phyloP scores from a whole-genome alignment of 2,797 vertebrate species.

The Emydoidea blandingii region DNA sequence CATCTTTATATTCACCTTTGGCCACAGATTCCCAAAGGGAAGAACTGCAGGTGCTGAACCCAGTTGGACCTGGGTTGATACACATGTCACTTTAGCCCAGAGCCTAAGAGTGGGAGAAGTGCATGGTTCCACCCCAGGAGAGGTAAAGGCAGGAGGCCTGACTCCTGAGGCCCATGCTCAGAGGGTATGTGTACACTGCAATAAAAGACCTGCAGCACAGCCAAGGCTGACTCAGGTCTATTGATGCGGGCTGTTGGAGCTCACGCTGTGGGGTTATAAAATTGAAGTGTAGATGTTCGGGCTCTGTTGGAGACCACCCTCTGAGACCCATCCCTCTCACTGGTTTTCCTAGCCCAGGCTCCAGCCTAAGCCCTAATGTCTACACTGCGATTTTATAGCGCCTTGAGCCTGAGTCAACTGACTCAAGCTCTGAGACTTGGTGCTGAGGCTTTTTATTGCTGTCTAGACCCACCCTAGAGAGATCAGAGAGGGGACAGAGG shows the following conservation, averaged over 20 bases:
- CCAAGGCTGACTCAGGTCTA: background rate
- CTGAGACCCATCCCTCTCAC: background rate
- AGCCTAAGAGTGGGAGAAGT: background rate
- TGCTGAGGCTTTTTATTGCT: background rate
- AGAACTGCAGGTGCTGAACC: accelerated
- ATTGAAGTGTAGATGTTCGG: background rate
- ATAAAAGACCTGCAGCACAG: background rate
- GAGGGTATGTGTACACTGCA: background rate
- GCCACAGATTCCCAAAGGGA: background rate
- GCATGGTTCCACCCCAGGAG: background rate
- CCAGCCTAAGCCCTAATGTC: too few species aligned
- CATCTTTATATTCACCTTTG: background rate
- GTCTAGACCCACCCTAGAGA: background rate
- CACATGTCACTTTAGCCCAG: too few species aligned
- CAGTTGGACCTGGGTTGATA: background rate
- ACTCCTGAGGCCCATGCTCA: background rate
- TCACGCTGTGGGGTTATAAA: background rate
- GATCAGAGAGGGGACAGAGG: background rate
- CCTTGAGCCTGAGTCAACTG: background rate
- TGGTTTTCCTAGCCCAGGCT: background rate
- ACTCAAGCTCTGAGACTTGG: background rate
- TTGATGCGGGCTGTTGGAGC: background rate
- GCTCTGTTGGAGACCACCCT: background rate
- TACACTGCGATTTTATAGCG: background rate
- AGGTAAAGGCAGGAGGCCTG: accelerated